These are phyloP conservation scores for Sarcophaga bullata DNA, from an alignment of 1,140 invertebrate genomes.

Conservation along the genomic window DNA sequence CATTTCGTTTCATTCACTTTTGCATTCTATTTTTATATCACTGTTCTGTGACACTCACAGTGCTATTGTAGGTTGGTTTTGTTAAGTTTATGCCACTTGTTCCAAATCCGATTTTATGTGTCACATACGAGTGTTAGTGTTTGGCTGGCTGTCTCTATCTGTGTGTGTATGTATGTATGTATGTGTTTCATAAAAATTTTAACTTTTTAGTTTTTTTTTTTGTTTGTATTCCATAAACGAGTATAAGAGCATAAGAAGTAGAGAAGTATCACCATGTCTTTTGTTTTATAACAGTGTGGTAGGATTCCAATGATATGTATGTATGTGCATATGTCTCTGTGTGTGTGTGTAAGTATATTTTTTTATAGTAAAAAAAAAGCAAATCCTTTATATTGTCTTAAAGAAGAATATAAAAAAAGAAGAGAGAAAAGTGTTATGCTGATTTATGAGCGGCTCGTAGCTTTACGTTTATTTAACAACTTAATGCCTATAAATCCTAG, in stretches of 20 bases:
- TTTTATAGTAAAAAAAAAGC: neutral
- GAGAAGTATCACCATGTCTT: neutral
- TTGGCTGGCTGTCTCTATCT: too few species aligned
- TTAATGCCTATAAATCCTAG: constrained; percentile 39
- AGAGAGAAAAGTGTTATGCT: constrained; percentile 14
- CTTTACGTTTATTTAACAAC: constrained; percentile 38
- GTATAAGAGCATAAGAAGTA: neutral
- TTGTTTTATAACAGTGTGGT: neutral
- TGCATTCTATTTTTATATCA: too few species aligned
- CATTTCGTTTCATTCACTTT: too few species aligned
- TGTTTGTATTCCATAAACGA: neutral
- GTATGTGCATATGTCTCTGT: neutral
- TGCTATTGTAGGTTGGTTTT: too few species aligned
- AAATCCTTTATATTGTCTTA: neutral
- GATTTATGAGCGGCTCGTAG: constrained; percentile 34
- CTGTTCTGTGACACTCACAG: too few species aligned
- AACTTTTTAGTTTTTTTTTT: constrained; percentile 9
- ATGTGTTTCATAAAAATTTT: neutral
- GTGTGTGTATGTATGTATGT: too few species aligned
- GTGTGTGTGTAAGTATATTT: neutral
- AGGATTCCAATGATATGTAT: too few species aligned
- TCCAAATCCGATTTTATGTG: too few species aligned
- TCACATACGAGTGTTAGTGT: too few species aligned
- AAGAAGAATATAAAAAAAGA: too few species aligned
- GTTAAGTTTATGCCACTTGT: too few species aligned